phyloP scores from a whole-genome alignment of 2,888 invertebrate species.

The Leptothorax acervorum region DNA sequence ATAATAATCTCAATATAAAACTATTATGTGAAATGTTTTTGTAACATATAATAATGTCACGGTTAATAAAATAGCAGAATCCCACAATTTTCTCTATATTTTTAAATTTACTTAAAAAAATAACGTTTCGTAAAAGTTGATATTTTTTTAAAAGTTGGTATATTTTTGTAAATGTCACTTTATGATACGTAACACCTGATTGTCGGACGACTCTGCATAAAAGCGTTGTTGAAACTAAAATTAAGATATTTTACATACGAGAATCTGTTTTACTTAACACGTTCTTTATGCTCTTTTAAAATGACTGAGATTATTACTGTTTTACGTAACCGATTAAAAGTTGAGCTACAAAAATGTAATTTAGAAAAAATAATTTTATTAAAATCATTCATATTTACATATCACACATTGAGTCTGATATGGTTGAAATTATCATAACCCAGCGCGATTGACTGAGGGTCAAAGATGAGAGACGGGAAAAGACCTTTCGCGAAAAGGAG shows the following conservation, averaged over 20 bases:
- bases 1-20: background rate
- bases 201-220: background rate
- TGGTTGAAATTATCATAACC: background rate
- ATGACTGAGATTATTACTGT: background rate
- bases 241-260: background rate
- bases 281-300: background rate
- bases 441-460: constrained; percentile 2
- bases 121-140: background rate
- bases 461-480: constrained; percentile 9
- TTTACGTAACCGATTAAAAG: background rate
- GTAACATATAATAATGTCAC: background rate
- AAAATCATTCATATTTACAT: background rate
- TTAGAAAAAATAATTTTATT: background rate
- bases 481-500: background rate
- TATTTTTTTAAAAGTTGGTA: too few relatives aligned
- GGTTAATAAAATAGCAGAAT: background rate
- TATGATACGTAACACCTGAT: background rate
- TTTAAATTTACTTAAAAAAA: background rate
- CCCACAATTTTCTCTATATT: background rate
- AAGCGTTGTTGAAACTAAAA: background rate
- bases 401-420: background rate
- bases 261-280: background rate
- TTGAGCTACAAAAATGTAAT: background rate
- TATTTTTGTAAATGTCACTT: background rate
- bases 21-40: background rate